Conservation (phyloP, 2,888 invertebrate species). For the Cerastoderma edule region DNA sequence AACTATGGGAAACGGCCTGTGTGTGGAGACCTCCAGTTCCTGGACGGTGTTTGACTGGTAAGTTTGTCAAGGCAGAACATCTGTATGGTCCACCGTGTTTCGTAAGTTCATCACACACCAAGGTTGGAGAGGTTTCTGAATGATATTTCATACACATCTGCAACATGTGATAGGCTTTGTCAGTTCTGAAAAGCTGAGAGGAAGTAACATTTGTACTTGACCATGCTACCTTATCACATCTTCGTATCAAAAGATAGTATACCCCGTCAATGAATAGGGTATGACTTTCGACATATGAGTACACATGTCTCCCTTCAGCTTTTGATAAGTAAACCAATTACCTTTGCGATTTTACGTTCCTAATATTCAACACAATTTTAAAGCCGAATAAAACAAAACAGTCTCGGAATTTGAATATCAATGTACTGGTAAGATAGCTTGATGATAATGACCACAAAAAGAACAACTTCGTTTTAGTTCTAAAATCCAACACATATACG, state of each 20-base stretch:
- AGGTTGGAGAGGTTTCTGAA: background rate
- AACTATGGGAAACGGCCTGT: constrained; percentile 67
- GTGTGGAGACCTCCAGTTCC: constrained; percentile 69
- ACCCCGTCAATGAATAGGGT: too few species aligned
- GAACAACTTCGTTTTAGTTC: too few species aligned
- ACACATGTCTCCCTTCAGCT: too few species aligned
- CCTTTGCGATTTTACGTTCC: too few species aligned
- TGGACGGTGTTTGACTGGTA: constrained; percentile 71
- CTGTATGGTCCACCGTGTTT: background rate
- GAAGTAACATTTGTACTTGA: background rate
- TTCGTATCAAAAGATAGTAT: background rate
- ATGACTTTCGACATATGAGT: too few species aligned
- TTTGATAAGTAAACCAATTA: too few species aligned
- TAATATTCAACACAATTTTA: too few species aligned
- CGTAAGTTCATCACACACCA: background rate
- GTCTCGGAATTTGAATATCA: too few species aligned
- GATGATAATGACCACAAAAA: too few species aligned
- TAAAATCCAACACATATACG: too few species aligned
- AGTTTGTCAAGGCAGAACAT: constrained; percentile 25
- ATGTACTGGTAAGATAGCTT: too few species aligned
- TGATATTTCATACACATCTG: background rate
- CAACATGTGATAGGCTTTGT: background rate
- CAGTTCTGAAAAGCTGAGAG: background rate
- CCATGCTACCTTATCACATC: background rate
- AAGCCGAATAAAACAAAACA: too few species aligned